A percentile compares a stretch with the other conserved stretches of the same genome.
Evolutionary conservation across 2,888 invertebrate genomes (phyloP).

Genomic region (Philaethria dido): DNA sequence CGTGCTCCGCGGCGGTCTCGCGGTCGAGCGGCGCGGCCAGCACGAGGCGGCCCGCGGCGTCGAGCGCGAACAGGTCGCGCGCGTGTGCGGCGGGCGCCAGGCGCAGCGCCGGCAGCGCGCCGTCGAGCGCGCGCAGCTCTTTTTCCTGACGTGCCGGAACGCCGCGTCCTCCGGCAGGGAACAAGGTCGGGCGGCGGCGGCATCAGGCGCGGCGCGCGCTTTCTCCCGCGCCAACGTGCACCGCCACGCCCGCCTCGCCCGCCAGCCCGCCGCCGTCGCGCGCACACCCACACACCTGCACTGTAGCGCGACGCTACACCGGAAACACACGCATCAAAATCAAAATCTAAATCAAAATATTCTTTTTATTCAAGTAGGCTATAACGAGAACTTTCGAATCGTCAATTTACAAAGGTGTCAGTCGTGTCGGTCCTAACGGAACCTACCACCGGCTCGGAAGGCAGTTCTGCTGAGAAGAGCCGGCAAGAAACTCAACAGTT

Average conservation of each 20-base stretch:
- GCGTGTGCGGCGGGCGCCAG: constrained; percentile 45
- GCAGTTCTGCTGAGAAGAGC: too few relatives aligned
- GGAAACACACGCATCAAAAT: too few relatives aligned
- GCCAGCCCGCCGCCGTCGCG: constrained; percentile 92
- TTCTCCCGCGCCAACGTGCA: constrained; percentile 89
- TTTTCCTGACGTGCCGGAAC: constrained; percentile 73
- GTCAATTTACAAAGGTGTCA: too few relatives aligned
- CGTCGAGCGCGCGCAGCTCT: constrained; percentile 53
- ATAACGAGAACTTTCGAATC: too few relatives aligned
- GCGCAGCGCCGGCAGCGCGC: constrained; percentile 38
- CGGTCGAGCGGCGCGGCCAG: constrained; percentile 90
- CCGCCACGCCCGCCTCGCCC: constrained; percentile 91
- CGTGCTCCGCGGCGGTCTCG: constrained; percentile 87
- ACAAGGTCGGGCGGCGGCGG: constrained; percentile 90
- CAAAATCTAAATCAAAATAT: too few relatives aligned
- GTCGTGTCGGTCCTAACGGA: too few relatives aligned
- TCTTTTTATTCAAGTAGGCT: too few relatives aligned
- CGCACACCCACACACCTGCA: constrained; percentile 95
- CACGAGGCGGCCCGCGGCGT: constrained; percentile 89
- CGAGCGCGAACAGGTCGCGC: constrained; percentile 84
- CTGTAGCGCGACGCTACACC: constrained; percentile 87
- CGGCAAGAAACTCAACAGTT: too few relatives aligned
- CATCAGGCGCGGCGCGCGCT: constrained; percentile 89
- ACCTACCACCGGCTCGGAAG: too few relatives aligned
- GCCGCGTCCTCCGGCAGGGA: constrained; percentile 89